These are phyloP conservation scores for Drosophila lini DNA, from an alignment of 1,140 invertebrate genomes.

Conservation along the genomic window DNA sequence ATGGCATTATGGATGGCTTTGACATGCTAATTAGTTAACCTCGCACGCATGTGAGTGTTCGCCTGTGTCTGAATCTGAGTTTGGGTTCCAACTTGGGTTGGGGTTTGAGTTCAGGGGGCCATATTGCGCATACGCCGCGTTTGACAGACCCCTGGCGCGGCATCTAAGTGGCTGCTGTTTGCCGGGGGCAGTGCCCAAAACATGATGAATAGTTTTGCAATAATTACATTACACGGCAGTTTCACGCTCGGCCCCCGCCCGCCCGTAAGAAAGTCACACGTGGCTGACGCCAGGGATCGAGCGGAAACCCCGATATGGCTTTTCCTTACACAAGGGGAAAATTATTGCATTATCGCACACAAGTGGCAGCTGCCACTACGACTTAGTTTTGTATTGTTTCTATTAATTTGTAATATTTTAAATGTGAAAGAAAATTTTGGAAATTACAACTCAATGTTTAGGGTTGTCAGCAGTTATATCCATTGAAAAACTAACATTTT, in stretches of 20 bases:
- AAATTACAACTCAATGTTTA: no score
- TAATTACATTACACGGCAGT: slow-evolving; percentile 81
- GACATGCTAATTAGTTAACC: slow-evolving; percentile 79
- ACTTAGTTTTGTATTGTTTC: background rate
- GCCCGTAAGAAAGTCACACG: slow-evolving; percentile 72
- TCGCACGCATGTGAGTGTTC: slow-evolving; percentile 22
- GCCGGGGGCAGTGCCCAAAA: slow-evolving; percentile 50
- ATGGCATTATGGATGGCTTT: slow-evolving; percentile 71
- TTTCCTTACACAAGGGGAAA: slow-evolving; percentile 10
- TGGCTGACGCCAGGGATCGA: slow-evolving; percentile 55
- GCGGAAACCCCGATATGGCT: slow-evolving; percentile 25
- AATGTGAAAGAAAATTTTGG: background rate
- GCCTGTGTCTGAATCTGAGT: slow-evolving; percentile 6
- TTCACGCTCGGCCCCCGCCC: slow-evolving; percentile 43
- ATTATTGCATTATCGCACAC: background rate
- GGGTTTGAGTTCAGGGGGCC: slow-evolving; percentile 7
- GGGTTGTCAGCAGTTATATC: no score
- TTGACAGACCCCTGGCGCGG: slow-evolving; percentile 45
- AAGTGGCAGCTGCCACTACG: background rate
- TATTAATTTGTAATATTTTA: background rate
- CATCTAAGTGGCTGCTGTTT: slow-evolving; percentile 58
- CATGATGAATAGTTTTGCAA: slow-evolving; percentile 80
- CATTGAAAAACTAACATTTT: no score
- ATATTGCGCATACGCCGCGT: slow-evolving; percentile 45
- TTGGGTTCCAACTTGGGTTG: slow-evolving; percentile 6